phyloP scores from a whole-genome alignment of 2,888 invertebrate species.

The Colostygia pectinataria region DNA sequence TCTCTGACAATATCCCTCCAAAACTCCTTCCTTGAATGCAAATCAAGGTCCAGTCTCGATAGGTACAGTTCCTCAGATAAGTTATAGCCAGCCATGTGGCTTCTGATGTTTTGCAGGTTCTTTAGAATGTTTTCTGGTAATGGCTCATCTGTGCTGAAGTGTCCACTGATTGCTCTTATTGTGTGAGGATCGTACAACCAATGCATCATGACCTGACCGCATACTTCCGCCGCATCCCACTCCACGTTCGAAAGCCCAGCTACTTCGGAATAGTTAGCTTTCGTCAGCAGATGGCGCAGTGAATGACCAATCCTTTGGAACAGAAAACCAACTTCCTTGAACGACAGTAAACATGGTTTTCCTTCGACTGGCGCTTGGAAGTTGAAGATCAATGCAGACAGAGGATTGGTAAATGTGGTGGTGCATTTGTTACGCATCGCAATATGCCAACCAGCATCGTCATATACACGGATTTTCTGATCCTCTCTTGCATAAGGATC shows the following conservation, averaged over 20 bases:
- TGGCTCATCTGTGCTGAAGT: constrained; percentile 88
- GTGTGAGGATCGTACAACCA: constrained; percentile 88
- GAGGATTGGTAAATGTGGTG: constrained; percentile 85
- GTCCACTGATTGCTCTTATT: constrained; percentile 86
- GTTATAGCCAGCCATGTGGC: constrained; percentile 90
- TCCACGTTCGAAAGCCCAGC: constrained; percentile 94
- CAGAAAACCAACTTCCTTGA: constrained; percentile 88
- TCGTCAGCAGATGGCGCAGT: constrained; percentile 93
- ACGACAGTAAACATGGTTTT: constrained; percentile 87
- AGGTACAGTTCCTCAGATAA: constrained; percentile 92
- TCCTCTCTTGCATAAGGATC: constrained; percentile 90
- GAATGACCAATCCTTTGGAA: constrained; percentile 95
- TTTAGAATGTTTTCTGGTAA: constrained; percentile 86
- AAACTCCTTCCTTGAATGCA: constrained; percentile 89
- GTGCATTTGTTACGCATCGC: constrained; percentile 89
- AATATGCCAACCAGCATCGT: constrained; percentile 89
- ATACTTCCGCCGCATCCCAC: constrained; percentile 95
- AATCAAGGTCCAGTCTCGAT: constrained; percentile 91
- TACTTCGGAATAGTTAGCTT: constrained; percentile 91
- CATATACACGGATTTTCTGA: constrained; percentile 83
- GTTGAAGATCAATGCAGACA: constrained; percentile 93
- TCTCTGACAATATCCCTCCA: constrained; percentile 92
- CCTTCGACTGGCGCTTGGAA: constrained; percentile 86
- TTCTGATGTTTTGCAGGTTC: constrained; percentile 84
- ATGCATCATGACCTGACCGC: constrained; percentile 91